phyloP scores from a whole-genome alignment of 2,797 vertebrate genomes.

The Steatocranus sp. region DNA sequence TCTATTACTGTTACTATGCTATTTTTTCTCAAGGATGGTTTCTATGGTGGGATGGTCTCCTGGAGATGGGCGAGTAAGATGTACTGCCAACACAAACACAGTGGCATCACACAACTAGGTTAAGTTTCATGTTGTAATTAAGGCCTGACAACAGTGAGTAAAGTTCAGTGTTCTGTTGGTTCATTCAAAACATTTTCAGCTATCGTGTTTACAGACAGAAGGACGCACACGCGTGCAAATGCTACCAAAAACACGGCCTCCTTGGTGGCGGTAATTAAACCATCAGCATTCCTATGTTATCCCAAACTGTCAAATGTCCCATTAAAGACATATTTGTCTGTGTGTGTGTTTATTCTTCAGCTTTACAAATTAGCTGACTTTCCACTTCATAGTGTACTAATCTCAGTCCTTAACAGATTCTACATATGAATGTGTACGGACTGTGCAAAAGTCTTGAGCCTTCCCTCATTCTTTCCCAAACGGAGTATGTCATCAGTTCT shows the following conservation, averaged over 20 bases:
- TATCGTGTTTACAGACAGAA: neutral
- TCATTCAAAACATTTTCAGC: neutral
- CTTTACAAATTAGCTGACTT: neutral
- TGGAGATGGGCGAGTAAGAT: neutral
- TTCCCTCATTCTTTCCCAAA: neutral
- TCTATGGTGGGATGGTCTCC: neutral
- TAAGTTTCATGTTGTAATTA: neutral
- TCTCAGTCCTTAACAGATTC: neutral
- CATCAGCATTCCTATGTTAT: neutral
- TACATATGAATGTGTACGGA: fast-evolving
- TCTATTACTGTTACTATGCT: neutral
- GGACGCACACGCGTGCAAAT: fast-evolving
- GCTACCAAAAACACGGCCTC: neutral
- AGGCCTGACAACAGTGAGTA: neutral
- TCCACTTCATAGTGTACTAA: neutral
- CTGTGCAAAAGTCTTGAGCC: neutral
- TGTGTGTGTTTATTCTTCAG: neutral
- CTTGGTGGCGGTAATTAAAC: neutral
- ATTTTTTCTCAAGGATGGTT: neutral
- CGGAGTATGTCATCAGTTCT: fast-evolving
- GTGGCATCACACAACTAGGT: conserved; percentile 23
- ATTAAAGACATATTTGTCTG: neutral
- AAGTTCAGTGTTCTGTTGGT: conserved; percentile 28
- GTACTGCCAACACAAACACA: conserved; percentile 13
- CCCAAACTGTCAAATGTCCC: neutral